Conservation (phyloP, 2,113 vertebrate species). For the Turdus rufiventris region DNA sequence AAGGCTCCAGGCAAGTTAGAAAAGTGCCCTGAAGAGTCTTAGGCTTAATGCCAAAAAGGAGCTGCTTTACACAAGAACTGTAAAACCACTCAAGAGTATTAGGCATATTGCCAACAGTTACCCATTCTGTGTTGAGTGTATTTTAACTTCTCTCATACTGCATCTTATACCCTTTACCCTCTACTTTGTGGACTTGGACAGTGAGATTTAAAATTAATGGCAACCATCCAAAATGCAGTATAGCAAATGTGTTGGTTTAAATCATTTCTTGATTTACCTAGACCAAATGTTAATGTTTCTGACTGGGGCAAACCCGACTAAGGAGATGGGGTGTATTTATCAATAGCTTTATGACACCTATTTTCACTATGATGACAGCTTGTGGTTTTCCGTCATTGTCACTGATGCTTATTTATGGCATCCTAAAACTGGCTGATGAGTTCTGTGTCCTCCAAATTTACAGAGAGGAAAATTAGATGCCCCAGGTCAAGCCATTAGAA, state of each 20-base stretch:
- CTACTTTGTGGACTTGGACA: neutral
- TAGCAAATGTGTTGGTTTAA: neutral
- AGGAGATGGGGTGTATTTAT: neutral
- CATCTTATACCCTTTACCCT: neutral
- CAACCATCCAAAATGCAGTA: neutral
- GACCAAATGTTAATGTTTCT: neutral
- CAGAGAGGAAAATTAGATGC: neutral
- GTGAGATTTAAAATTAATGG: neutral
- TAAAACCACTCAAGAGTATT: conserved; percentile 20
- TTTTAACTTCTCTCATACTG: neutral
- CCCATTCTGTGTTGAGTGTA: neutral
- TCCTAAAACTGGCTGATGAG: neutral
- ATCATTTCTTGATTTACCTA: neutral
- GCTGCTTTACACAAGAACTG: neutral
- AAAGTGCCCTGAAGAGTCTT: neutral
- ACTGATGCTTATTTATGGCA: neutral
- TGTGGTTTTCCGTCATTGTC: neutral
- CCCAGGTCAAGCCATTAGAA: neutral
- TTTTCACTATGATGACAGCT: neutral
- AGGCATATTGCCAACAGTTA: neutral
- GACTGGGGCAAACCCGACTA: neutral
- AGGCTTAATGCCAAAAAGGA: neutral
- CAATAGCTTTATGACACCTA: neutral
- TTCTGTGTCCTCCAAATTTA: neutral
- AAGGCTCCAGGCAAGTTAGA: neutral